These are phyloP conservation scores for Catharus minimus DNA, from an alignment of 2,113 vertebrate species.

Conservation along the genomic window DNA sequence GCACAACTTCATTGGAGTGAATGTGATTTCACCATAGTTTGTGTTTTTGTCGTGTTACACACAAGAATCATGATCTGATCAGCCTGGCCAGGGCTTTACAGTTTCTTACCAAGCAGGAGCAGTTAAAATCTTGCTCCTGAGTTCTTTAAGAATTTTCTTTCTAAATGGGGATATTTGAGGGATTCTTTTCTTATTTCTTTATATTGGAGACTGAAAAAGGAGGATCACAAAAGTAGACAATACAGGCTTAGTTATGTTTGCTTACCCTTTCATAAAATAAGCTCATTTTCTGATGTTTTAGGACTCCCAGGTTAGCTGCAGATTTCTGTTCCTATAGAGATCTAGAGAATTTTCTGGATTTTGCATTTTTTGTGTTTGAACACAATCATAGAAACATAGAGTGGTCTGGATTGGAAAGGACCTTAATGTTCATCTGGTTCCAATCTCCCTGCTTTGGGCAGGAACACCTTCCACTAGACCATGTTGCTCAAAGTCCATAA, in stretches of 20 bases:
- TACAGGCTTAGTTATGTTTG: not conserved
- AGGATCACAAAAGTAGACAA: not conserved
- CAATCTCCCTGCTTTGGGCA: not conserved
- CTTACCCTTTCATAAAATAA: not conserved
- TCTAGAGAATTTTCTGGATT: not conserved
- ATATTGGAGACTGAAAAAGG: not conserved
- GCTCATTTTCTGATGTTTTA: not conserved
- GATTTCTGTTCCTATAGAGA: not conserved
- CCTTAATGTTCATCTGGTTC: not conserved
- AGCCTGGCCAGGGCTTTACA: not conserved
- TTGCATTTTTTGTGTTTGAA: not conserved
- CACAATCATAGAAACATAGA: not conserved
- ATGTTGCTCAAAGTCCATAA: not conserved
- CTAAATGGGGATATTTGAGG: not conserved
- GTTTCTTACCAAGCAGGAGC: not conserved
- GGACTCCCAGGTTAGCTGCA: not conserved
- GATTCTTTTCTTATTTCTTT: not conserved
- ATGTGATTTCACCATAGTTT: not conserved
- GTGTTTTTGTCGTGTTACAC: not conserved
- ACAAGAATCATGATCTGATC: not conserved
- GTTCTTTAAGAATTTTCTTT: not conserved
- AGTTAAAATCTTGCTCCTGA: not conserved
- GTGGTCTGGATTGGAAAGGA: not conserved
- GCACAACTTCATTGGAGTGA: not conserved
- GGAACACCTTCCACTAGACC: not conserved